Percentiles rank a stretch among this genome's conserved stretches.
Conservation (phyloP, 2,888 invertebrate species). For the Drosophila demipolita region DNA sequence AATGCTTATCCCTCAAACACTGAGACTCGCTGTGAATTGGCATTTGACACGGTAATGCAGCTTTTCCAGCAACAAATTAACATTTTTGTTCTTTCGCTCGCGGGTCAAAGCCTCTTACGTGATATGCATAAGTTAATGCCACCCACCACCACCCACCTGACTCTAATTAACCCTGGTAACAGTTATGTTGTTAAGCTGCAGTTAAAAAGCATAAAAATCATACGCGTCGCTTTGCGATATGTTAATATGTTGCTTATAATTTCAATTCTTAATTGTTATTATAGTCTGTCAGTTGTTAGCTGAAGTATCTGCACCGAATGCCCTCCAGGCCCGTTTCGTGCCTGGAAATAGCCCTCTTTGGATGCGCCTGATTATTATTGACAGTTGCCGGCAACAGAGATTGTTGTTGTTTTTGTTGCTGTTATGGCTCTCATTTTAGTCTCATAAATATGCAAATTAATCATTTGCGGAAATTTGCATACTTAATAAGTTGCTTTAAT, state of each 20-base stretch:
- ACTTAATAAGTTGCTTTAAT: constrained; percentile 82
- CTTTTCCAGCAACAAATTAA: constrained; percentile 20
- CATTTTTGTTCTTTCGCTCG: constrained; percentile 24
- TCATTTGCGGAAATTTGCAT: constrained; percentile 81
- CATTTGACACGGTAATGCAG: constrained; percentile 24
- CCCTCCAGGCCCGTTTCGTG: not conserved
- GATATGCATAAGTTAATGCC: constrained; percentile 32
- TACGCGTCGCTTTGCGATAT: constrained; percentile 70
- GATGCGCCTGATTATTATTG: constrained; percentile 71
- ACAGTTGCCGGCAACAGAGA: constrained; percentile 67
- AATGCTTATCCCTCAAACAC: not conserved
- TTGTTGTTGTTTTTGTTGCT: constrained; percentile 76
- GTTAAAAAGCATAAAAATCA: constrained; percentile 76
- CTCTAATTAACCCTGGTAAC: constrained; percentile 61
- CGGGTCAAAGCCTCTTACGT: constrained; percentile 33
- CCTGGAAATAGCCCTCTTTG: not conserved
- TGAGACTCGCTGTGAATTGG: constrained; percentile 1
- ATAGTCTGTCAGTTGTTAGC: constrained; percentile 37
- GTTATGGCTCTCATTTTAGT: constrained; percentile 85
- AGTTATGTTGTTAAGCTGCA: constrained; percentile 73
- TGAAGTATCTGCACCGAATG: constrained; percentile 2
- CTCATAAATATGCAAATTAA: constrained; percentile 85
- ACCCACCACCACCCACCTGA: not conserved
- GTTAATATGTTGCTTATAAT: constrained; percentile 73
- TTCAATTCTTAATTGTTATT: constrained; percentile 78